These are phyloP conservation scores for Peucedramus taeniatus DNA, from an alignment of 2,113 vertebrate species.

Conservation along the genomic window DNA sequence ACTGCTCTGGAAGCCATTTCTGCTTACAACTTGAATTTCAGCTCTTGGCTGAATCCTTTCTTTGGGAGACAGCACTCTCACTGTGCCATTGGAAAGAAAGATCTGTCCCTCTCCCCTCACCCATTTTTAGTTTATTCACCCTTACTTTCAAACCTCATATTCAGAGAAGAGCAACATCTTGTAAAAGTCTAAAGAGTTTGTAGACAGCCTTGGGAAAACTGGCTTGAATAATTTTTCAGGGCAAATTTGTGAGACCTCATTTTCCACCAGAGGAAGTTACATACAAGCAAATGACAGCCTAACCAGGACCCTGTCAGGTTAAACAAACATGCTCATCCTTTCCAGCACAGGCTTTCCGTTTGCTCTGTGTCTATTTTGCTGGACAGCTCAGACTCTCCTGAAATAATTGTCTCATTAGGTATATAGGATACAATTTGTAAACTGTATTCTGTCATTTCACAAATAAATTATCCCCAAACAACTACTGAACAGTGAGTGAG, in stretches of 20 bases:
- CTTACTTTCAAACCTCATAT: neutral
- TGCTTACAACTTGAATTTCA: neutral
- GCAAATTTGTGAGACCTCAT: neutral
- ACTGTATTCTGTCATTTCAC: conserved; percentile 7
- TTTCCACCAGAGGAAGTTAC: neutral
- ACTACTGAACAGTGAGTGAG: neutral
- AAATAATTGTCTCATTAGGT: conserved; percentile 34
- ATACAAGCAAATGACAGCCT: neutral
- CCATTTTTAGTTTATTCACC: neutral
- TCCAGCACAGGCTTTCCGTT: neutral
- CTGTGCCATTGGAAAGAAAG: neutral
- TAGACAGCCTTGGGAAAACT: neutral
- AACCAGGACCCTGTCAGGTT: neutral
- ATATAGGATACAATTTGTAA: conserved; percentile 12
- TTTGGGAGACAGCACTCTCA: neutral
- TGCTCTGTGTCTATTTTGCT: neutral
- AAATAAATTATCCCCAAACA: conserved; percentile 1
- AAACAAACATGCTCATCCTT: neutral
- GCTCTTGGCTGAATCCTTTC: neutral
- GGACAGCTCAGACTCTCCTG: neutral
- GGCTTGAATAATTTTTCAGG: neutral
- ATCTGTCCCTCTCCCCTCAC: neutral
- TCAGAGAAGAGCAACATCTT: neutral
- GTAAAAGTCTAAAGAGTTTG: neutral
- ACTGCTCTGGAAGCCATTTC: neutral